Percentiles rank a stretch among this genome's conserved stretches.
phyloP scores from a whole-genome alignment of 1,140 invertebrate species.

The Colletes gigas region DNA sequence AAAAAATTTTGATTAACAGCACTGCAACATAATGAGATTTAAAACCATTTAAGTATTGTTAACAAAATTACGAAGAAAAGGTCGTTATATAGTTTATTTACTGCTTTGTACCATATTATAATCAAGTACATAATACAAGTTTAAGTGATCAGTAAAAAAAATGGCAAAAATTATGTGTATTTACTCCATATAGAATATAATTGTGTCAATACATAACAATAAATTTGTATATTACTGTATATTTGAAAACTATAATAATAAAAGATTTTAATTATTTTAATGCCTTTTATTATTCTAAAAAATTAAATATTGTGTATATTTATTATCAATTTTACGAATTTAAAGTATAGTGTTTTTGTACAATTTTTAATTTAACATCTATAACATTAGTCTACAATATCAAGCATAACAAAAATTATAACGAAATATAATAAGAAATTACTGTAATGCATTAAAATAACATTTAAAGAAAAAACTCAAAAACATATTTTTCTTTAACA shows the following conservation, averaged over 20 bases:
- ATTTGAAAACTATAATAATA: conserved; percentile 24
- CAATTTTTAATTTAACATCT: too few species aligned
- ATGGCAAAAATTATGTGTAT: conserved; percentile 1
- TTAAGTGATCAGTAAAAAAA: conserved; percentile 2
- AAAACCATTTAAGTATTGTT: conserved; percentile 12
- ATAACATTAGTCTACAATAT: too few species aligned
- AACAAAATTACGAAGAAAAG: conserved; percentile 3
- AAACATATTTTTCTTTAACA: too few species aligned
- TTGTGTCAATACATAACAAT: conserved; percentile 14
- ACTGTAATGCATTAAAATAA: too few species aligned
- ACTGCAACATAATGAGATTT: conserved; percentile 19
- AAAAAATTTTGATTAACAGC: conserved; percentile 31
- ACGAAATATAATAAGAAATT: too few species aligned
- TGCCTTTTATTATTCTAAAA: neutral
- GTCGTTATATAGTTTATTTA: conserved; percentile 1
- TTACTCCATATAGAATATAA: neutral
- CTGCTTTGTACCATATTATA: conserved; percentile 3
- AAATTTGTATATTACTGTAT: conserved; percentile 33
- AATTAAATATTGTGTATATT: neutral
- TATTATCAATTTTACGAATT: conserved; percentile 1
- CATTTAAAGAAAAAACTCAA: too few species aligned
- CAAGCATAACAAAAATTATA: too few species aligned
- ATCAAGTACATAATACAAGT: neutral
- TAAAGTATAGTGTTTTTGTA: too few species aligned
- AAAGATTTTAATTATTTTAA: neutral